These are phyloP conservation scores for Diplodus sargus DNA, from an alignment of 2,797 vertebrate species.

Conservation along the genomic window DNA sequence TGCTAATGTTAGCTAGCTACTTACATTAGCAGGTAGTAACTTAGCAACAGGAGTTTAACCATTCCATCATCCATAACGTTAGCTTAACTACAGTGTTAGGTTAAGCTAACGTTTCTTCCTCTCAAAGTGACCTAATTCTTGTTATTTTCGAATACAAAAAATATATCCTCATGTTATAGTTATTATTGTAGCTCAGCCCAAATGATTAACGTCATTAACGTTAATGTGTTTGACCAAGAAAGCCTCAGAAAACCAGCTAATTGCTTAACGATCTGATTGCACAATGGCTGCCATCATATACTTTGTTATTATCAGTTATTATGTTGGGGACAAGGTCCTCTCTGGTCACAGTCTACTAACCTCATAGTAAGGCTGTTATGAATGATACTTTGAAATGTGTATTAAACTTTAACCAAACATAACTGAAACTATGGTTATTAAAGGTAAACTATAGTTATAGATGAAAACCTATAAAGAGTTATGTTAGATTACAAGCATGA, in stretches of 20 bases:
- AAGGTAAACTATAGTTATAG: background rate
- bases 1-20: constrained; percentile 65
- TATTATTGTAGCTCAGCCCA: background rate
- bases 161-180: too few species aligned
- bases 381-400: too few species aligned
- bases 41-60: constrained; percentile 19
- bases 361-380: background rate
- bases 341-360: background rate
- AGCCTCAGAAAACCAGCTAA: background rate
- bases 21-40: constrained; percentile 22
- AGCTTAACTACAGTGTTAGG: background rate
- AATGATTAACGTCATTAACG: background rate
- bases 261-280: too few species aligned
- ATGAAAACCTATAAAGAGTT: background rate
- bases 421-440: background rate
- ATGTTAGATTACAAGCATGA: background rate
- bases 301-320: background rate
- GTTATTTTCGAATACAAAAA: too few species aligned
- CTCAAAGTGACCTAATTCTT: too few species aligned
- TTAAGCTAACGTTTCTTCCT: background rate
- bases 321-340: background rate
- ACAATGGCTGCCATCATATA: background rate
- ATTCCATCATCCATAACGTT: rapidly evolving
- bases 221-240: background rate
- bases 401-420: background rate